Percentiles rank a stretch among this genome's conserved stretches.
Conservation (phyloP, 1,140 invertebrate species). For the Lysiphlebus fabarum region DNA sequence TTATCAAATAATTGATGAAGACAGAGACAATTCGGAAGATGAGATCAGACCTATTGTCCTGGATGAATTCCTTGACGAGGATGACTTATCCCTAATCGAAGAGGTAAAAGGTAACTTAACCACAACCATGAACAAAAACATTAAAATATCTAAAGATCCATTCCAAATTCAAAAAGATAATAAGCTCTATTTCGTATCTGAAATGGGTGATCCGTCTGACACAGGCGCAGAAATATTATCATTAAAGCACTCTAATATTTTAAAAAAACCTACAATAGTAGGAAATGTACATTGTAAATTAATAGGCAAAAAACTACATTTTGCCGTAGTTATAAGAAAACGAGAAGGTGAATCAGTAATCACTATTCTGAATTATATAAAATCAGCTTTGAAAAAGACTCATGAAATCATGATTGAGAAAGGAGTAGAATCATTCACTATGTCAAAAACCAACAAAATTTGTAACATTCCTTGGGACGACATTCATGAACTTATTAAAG, state of each 20-base stretch:
- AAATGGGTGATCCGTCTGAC: conserved; percentile 3
- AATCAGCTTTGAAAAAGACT: neutral
- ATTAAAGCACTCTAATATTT: neutral
- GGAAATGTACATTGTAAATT: too few species aligned
- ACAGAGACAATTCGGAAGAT: too few species aligned
- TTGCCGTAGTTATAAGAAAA: neutral
- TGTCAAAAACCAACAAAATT: too few species aligned
- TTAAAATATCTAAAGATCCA: neutral
- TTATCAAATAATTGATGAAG: neutral
- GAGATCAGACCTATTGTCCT: too few species aligned
- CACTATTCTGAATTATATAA: neutral
- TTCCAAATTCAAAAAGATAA: neutral
- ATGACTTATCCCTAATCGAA: too few species aligned
- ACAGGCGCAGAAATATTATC: neutral
- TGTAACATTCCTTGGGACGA: too few species aligned
- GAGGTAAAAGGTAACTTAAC: too few species aligned
- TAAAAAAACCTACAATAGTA: neutral
- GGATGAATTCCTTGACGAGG: too few species aligned
- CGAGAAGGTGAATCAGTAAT: neutral
- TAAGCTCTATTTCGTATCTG: conserved; percentile 1
- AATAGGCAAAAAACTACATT: neutral
- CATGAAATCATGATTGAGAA: neutral
- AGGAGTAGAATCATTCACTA: neutral
- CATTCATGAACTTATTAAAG: too few species aligned
- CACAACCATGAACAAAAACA: neutral